Evolutionary conservation across 2,797 vertebrate species (phyloP).

Genomic region (Rhynchotus rufescens): DNA sequence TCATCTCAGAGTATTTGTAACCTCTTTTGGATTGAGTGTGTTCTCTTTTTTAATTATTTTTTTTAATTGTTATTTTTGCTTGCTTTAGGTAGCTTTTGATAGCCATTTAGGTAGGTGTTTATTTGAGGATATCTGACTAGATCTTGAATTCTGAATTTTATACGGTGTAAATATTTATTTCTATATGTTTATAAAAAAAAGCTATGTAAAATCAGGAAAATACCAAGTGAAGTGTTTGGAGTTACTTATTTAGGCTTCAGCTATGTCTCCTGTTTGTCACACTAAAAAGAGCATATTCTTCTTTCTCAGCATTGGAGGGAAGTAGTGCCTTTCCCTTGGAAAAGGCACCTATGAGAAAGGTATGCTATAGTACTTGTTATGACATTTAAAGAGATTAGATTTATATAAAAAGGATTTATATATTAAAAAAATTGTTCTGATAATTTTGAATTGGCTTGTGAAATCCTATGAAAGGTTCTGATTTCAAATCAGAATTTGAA

Average conservation of each 20-base stretch:
- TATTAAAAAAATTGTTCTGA: neutral
- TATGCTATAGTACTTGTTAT: neutral
- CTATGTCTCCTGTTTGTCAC: neutral
- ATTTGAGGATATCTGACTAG: neutral
- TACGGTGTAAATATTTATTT: neutral
- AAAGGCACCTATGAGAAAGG: neutral
- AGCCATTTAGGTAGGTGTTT: neutral
- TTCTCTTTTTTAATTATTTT: neutral
- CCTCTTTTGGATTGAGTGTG: neutral
- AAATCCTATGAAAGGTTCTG: neutral
- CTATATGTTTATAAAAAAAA: no score
- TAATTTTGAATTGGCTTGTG: neutral
- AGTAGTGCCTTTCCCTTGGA: neutral
- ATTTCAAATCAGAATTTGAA: neutral
- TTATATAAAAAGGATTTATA: neutral
- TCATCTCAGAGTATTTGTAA: neutral
- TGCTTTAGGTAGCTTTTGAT: neutral
- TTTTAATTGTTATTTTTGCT: neutral
- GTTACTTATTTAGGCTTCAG: neutral
- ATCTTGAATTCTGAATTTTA: neutral
- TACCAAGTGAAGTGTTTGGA: neutral
- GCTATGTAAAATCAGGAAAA: neutral
- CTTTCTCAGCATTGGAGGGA: neutral
- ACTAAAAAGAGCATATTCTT: neutral
- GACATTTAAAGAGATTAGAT: neutral